phyloP scores from a whole-genome alignment of 2,888 invertebrate species.

The Antitype chi region DNA sequence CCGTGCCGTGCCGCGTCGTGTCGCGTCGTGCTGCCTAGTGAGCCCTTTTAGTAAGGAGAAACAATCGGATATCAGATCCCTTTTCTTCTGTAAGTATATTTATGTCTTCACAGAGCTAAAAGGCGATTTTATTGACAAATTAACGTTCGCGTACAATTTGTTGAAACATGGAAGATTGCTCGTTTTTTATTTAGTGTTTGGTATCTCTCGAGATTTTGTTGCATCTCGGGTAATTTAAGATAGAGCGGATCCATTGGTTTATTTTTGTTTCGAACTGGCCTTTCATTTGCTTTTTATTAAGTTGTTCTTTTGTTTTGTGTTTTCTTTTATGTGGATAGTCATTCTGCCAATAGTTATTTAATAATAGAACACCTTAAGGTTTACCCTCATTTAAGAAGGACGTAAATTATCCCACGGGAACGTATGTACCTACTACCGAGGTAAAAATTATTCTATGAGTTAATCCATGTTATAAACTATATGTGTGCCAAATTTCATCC shows the following conservation, averaged over 20 bases:
- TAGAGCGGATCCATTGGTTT: background rate
- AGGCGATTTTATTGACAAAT: conserved; percentile 58
- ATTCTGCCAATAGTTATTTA: background rate
- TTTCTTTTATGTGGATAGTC: background rate
- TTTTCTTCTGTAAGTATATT: conserved; percentile 37
- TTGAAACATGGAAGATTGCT: conserved; percentile 32
- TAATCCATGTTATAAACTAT: too few species aligned
- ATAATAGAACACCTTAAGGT: background rate
- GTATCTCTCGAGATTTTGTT: conserved; percentile 11
- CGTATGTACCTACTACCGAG: too few species aligned
- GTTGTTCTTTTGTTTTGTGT: background rate
- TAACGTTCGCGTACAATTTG: conserved; percentile 41
- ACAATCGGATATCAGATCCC: conserved; percentile 32
- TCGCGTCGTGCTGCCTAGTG: background rate
- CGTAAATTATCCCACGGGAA: too few species aligned
- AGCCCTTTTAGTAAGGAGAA: background rate
- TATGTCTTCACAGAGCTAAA: conserved; percentile 41
- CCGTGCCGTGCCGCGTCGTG: background rate
- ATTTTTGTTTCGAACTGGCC: conserved; percentile 3
- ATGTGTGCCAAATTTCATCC: too few species aligned
- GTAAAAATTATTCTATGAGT: too few species aligned
- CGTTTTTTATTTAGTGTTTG: conserved; percentile 24
- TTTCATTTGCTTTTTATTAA: background rate
- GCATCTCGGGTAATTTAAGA: conserved; percentile 32
- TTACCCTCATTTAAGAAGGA: background rate